A percentile compares a stretch with the other conserved stretches of the same genome.
Evolutionary conservation across 1,140 invertebrate genomes (phyloP).

Genomic region (Asbolus verrucosus): DNA sequence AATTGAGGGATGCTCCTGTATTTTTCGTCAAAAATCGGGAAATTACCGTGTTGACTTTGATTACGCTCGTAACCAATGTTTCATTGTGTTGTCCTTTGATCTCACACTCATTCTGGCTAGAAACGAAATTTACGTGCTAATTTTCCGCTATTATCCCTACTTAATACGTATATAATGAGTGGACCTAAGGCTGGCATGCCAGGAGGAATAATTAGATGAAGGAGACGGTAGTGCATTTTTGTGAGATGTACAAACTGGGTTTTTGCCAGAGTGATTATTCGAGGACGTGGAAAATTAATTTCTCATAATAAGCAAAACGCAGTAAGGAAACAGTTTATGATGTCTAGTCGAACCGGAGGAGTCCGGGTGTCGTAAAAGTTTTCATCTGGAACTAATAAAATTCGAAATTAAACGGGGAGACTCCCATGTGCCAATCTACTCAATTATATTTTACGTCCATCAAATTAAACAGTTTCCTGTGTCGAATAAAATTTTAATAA

Average conservation of each 20-base stretch:
- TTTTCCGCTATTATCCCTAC: constrained; percentile 26
- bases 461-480: constrained; percentile 46
- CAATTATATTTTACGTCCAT: constrained; percentile 49
- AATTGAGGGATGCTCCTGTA: constrained; percentile 13
- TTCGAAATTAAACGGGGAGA: constrained; percentile 39
- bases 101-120: constrained; percentile 10
- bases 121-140: constrained; percentile 32
- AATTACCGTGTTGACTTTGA: constrained; percentile 30
- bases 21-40: constrained; percentile 18
- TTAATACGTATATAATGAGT: constrained; percentile 30
- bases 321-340: no score
- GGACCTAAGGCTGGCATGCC: constrained; percentile 15
- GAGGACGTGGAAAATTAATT: constrained; percentile 27
- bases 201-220: constrained; percentile 12
- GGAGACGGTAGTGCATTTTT: constrained; percentile 1
- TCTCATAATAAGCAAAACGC: not conserved
- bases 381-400: constrained; percentile 44
- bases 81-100: constrained; percentile 31
- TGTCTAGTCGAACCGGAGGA: constrained; percentile 32
- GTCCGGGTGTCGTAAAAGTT: constrained; percentile 34
- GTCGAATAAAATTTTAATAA: constrained; percentile 37
- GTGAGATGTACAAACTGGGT: no score
- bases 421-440: constrained; percentile 44
- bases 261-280: not conserved
- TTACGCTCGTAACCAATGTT: constrained; percentile 27